Evolutionary conservation across 2,113 vertebrate species (phyloP).

Genomic region (Antechinus flavipes): DNA sequence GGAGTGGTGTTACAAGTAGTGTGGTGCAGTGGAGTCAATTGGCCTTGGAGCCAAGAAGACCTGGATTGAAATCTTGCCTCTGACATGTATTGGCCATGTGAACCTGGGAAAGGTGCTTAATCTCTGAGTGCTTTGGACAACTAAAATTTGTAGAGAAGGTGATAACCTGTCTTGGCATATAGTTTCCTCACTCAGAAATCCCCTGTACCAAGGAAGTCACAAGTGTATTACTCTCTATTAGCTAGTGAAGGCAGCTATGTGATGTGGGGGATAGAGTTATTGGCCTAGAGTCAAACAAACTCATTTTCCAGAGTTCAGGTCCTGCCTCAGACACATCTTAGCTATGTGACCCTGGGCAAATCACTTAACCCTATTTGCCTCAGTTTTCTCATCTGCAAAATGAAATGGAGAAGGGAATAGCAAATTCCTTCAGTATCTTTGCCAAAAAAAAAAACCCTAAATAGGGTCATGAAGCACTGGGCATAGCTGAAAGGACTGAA

Average conservation of each 20-base stretch:
- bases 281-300: no score
- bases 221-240: no score
- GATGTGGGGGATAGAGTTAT: no score
- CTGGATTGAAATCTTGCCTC: not conserved
- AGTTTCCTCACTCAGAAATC: no score
- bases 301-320: not conserved
- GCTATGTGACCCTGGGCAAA: not conserved
- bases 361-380: not conserved
- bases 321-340: not conserved
- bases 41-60: not conserved
- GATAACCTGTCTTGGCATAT: no score
- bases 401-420: not conserved
- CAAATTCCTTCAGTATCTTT: not conserved
- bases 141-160: no score
- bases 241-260: no score
- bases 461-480: no score
- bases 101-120: no score
- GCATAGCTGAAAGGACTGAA: not conserved
- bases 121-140: no score
- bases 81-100: not conserved
- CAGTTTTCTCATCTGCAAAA: not conserved
- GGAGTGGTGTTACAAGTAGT: not conserved
- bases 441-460: not conserved
- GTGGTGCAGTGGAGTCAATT: not conserved
- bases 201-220: no score